Base-by-base conservation (phyloP, 2,113 vertebrate genomes). In the Ophthalmolycus amberensis region DNA sequence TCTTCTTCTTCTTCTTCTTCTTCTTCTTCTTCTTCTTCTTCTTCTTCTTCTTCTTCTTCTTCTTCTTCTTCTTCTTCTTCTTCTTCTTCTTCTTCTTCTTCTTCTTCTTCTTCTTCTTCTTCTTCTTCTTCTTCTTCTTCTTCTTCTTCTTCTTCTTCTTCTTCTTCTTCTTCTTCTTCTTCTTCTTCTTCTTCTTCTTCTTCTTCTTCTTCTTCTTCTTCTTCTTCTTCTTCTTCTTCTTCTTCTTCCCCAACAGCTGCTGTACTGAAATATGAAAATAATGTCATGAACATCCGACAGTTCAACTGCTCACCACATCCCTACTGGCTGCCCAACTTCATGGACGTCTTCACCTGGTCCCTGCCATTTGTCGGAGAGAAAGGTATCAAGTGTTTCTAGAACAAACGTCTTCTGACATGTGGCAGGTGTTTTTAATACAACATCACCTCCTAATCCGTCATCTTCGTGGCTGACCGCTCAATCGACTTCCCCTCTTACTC, bases 341-440 rank as follows among this genome's bases (percentile, higher is more conserved):
- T 96, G 95, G 95, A 96, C n/a, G 95, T 96, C 68, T 96, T 96
- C 86, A 96, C 96, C 84, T 96, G 96, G 96, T 96, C 96, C n/a
- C 94, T 96, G 83, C 96, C 96, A 0, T 96, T 96, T 64, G 96
- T 96, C 9, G 96, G 96, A 68, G 96, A 96, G 77, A 96, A 96
- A 92, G 95, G 96, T 96, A 85, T 5, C 1, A 29, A 9, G 18
- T 38, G 5, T 29, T 62, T 67, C 29, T 25, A 11, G 1, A 56
- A 27, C 10, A 62, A 60, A 42, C 8, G 27, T 11, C 6, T 4
- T 46, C 3, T 58, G 11, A 8, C 14, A 9, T 62, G 4, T n/a
- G 69, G 54, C 68, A 34, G 25, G 25, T 37, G 50, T 69, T 62
- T 85, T 37, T 18, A 68, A 9, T 52, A 20, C n/a, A 12, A 12